Evolutionary conservation across 2,888 invertebrate species (phyloP).

Genomic region (Griposia aprilina): DNA sequence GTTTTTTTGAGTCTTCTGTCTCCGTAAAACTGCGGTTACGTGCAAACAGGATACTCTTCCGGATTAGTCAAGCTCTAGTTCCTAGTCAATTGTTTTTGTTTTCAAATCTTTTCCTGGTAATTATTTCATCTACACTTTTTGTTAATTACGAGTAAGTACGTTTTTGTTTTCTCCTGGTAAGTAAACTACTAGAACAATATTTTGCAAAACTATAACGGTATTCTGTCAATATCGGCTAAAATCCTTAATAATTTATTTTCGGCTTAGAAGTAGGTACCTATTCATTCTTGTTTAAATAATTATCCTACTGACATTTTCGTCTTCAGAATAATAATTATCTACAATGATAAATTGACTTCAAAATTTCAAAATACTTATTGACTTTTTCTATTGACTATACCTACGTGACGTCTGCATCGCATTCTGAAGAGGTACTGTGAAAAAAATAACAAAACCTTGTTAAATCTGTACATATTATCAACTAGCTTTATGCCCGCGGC

Average conservation of each 20-base stretch:
- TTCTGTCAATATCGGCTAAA: neutral
- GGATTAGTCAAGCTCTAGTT: slow-evolving; percentile 3
- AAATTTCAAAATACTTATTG: slow-evolving; percentile 18
- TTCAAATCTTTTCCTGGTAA: neutral
- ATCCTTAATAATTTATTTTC: neutral
- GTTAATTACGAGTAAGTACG: neutral
- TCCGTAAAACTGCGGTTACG: neutral
- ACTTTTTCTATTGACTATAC: slow-evolving; percentile 24
- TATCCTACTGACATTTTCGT: neutral
- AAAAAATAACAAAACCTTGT: neutral
- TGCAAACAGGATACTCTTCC: slow-evolving; percentile 1
- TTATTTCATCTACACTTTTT: neutral
- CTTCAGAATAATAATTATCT: slow-evolving; percentile 32
- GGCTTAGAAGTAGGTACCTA: neutral
- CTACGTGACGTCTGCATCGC: slow-evolving; percentile 9
- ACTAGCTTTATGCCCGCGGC: no score
- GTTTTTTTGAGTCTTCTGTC: neutral
- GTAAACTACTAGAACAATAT: neutral
- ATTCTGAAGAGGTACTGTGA: neutral
- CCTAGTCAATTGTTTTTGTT: neutral
- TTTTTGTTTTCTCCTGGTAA: neutral
- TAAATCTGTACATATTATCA: neutral
- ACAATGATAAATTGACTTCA: neutral
- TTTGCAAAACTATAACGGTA: neutral
- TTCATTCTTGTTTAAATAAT: slow-evolving; percentile 3